Percentiles rank a stretch among this genome's conserved stretches.
Evolutionary conservation across 2,797 vertebrate genomes (phyloP).

Genomic region (Protonibea diacanthus): DNA sequence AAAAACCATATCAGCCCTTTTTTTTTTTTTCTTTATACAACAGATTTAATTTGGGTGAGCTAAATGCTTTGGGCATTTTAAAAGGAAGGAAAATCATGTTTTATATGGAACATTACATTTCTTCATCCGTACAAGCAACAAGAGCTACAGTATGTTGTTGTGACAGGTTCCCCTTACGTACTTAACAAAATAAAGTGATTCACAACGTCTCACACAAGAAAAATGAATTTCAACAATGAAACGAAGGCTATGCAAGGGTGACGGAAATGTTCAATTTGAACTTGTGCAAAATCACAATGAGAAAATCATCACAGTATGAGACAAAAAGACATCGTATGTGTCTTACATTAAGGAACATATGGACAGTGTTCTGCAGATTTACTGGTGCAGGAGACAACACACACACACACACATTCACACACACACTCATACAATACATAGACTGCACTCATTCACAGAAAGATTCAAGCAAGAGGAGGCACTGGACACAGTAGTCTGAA

Average conservation of each 20-base stretch:
- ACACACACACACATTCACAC: conserved; percentile 8
- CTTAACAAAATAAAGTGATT: not conserved
- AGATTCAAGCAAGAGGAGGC: conserved; percentile 46
- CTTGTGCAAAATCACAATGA: conserved; percentile 54
- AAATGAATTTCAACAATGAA: conserved; percentile 3
- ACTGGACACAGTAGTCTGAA: conserved; percentile 43
- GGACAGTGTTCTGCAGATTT: conserved; percentile 20
- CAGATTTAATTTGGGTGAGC: conserved; percentile 65
- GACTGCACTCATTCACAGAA: conserved; percentile 12
- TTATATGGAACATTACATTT: conserved; percentile 12
- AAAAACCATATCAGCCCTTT: not conserved
- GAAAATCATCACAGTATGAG: conserved; percentile 1
- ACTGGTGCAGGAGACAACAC: conserved; percentile 4
- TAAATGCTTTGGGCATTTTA: conserved; percentile 44
- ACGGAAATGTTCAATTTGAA: conserved; percentile 22
- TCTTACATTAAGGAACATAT: conserved; percentile 6
- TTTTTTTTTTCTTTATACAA: conserved; percentile 28
- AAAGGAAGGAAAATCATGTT: conserved; percentile 32
- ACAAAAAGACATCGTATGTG: not conserved
- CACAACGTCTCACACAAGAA: not conserved
- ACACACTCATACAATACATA: conserved; percentile 1
- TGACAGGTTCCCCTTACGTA: conserved; percentile 9
- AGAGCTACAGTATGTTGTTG: not conserved
- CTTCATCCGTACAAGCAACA: conserved; percentile 11
- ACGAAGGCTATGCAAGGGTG: conserved; percentile 32